phyloP scores from a whole-genome alignment of 2,113 vertebrate genomes.

The Psephotus haematonotus region DNA sequence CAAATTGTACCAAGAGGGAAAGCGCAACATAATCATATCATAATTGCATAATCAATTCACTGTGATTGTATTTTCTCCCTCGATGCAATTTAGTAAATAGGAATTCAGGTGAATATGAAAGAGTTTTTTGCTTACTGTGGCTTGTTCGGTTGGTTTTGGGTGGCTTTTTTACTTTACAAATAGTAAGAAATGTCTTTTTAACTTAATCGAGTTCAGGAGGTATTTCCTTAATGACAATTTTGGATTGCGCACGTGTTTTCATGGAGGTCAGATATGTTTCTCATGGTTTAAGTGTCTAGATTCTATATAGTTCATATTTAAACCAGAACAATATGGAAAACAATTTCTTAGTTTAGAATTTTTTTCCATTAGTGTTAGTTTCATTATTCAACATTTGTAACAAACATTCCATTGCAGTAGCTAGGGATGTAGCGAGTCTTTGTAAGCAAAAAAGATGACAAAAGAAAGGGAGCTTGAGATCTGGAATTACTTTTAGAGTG shows the following conservation, averaged over 20 bases:
- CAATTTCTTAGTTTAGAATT: neutral
- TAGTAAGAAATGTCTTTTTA: neutral
- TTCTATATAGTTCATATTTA: neutral
- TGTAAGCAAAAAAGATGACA: neutral
- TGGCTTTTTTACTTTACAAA: conserved; percentile 8
- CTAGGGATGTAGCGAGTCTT: neutral
- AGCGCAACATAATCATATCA: conserved; percentile 62
- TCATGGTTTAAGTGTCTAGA: neutral
- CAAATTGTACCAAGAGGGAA: conserved; percentile 69
- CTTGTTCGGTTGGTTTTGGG: conserved; percentile 42
- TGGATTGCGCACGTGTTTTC: neutral
- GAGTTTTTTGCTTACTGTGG: conserved; percentile 39
- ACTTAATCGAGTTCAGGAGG: neutral
- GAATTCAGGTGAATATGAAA: conserved; percentile 42
- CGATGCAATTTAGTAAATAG: conserved; percentile 64
- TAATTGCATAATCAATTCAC: conserved; percentile 72
- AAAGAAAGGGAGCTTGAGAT: neutral
- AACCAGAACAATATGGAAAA: neutral
- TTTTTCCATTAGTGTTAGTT: neutral
- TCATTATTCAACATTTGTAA: neutral
- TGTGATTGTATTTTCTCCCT: conserved; percentile 75
- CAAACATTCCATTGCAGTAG: neutral
- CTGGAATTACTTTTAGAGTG: neutral
- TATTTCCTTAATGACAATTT: conserved; percentile 5
- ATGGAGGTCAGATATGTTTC: neutral